phyloP scores from a whole-genome alignment of 2,797 vertebrate genomes.

The Syndactyla subalaris region DNA sequence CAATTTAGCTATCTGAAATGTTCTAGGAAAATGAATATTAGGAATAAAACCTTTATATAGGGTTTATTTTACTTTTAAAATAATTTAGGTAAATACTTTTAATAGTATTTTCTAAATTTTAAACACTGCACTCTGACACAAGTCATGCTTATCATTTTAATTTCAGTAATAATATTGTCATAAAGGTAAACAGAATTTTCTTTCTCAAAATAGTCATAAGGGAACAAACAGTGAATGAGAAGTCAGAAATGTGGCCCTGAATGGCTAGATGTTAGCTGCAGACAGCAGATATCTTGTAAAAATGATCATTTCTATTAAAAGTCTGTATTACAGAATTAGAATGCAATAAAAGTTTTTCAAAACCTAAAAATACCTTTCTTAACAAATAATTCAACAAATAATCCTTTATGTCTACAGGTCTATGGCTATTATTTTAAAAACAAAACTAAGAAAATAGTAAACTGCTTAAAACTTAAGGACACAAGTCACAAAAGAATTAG shows the following conservation, averaged over 20 bases:
- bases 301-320: neutral
- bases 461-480: neutral
- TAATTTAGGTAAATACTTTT: neutral
- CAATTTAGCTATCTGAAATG: neutral
- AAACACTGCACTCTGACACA: neutral
- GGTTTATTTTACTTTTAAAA: neutral
- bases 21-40: neutral
- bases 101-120: neutral
- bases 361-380: neutral
- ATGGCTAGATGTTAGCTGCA: neutral
- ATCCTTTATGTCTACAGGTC: neutral
- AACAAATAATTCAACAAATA: neutral
- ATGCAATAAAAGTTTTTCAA: neutral
- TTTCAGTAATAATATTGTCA: neutral
- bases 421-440: neutral
- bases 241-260: neutral
- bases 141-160: neutral
- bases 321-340: neutral
- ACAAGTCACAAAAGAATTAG: rapidly evolving
- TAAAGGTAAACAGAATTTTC: neutral
- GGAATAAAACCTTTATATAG: neutral
- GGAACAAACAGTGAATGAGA: neutral
- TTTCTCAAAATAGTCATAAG: neutral
- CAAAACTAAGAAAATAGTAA: neutral
- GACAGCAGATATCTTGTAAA: neutral